Evolutionary conservation across 2,113 vertebrate species (phyloP).

Genomic region (Corvus hawaiiensis): DNA sequence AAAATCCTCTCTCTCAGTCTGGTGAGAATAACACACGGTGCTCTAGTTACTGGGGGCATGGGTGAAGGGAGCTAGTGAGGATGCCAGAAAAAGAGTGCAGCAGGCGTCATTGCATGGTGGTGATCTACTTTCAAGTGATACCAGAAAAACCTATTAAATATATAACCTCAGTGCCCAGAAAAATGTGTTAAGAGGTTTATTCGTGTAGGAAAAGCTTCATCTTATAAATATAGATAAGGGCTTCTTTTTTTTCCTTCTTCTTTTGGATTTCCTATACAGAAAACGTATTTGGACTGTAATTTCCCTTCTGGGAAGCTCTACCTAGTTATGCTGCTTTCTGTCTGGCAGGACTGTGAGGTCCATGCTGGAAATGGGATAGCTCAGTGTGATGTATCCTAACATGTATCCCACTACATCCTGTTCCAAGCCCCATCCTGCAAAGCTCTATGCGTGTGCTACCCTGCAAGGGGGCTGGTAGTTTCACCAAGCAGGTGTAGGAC

Average conservation of each 20-base stretch:
- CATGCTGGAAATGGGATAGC: neutral
- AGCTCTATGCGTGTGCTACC: neutral
- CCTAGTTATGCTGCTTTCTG: conserved; percentile 16
- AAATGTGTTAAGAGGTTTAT: conserved; percentile 63
- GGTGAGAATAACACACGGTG: conserved; percentile 33
- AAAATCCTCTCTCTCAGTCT: conserved; percentile 8
- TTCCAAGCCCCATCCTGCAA: neutral
- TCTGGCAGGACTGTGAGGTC: neutral
- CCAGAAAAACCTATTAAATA: conserved; percentile 67
- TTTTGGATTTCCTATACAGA: conserved; percentile 42
- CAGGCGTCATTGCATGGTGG: conserved; percentile 50
- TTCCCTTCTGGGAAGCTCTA: conserved; percentile 46
- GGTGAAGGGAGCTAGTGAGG: conserved; percentile 52
- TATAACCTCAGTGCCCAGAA: conserved; percentile 55
- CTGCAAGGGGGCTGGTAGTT: neutral
- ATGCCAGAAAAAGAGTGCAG: conserved; percentile 61
- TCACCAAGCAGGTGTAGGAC: neutral
- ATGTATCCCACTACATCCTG: neutral
- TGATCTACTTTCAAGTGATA: conserved; percentile 58
- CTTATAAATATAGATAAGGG: conserved; percentile 66
- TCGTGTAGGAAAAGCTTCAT: conserved; percentile 55
- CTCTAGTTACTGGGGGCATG: conserved; percentile 41
- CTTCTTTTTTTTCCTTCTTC: conserved; percentile 6
- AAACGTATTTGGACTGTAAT: neutral
- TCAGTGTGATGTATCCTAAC: neutral